Base-by-base conservation (phyloP, 2,113 vertebrate species). In the Rhea americana region DNA sequence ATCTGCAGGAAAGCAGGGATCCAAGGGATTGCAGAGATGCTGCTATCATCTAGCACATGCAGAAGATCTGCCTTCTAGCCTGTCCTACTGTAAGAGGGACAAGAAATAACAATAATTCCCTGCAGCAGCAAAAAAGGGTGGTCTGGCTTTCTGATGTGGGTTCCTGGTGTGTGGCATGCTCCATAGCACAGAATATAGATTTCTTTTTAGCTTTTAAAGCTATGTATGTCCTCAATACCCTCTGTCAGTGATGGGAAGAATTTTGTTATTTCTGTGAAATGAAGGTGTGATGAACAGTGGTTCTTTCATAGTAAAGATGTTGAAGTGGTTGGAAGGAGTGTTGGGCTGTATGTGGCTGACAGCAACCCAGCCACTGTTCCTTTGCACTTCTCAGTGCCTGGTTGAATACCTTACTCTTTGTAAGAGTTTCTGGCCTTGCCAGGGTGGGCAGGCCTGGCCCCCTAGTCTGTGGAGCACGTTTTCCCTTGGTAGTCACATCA, bases 391-490 rank as follows among this genome's bases (percentile, higher is more conserved):
- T 56, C 18, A 9, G 53, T 80, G 66, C 65, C 48, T 63, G 55
- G 59, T 61, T 63, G 43, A 45, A 45, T 85, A 51, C 21, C 16
- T 86, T 87, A 39, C 95, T 89, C 90, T 91, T 93, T 20, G 4
- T 87, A 91, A 91, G 93, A 94, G 93, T 83, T 91, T 83, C 47
- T 7, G 19, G 16, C 70, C 28, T 87, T 81, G 72, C 63, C 45
- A 41, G 39, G 18, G 21, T 80, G 37, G 37, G 59, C 71, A 89
- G 71, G 30, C 43, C 32, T 82, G 47, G 62, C 17, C 74, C 35
- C 43, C 20, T 0, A 2, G 71, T 48, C 35, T 53, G 21, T 39
- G 53, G 37, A 70, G 5, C 20, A 35, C 25, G 5, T 74, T 37
- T 59, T 61, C n/a, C 43, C 47, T 37, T 19, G 19, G 50, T 19